Base-by-base conservation (phyloP, 2,113 vertebrate species). In the Neodontobutis hainanensis region DNA sequence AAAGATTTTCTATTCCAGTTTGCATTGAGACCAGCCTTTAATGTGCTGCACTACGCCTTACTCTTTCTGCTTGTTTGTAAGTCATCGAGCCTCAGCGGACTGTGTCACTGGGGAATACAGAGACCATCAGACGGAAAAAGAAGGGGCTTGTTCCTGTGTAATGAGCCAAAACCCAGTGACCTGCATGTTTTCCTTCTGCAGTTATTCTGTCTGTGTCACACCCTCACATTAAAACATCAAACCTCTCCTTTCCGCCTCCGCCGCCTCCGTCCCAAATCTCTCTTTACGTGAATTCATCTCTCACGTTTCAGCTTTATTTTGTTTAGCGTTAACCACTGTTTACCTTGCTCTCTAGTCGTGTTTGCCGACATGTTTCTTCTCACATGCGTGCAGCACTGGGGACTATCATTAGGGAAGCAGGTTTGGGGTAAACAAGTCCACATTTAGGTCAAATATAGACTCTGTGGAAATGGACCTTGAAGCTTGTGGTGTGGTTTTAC, bases 261-360 rank as follows among this genome's bases (percentile, higher is more conserved):
- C 65, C 53, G 11, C 16, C 47, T 9, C 52, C 65, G 32, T 46
- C 48, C 11, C 63, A 11, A 4, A 68, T 38, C 46, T 68, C 56
- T 73, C 75, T 70, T 78, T 76, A 78, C 76, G 73, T 81, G 62
- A 68, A 85, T 82, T 75, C 75, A 70, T 68, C 66, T 57, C 78
- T 84, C 71, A 60, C 50, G 57, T 81, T 82, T 84, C 82, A 53
- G 66, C 57, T 80, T 83, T 87, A 61, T 86, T 87, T 90, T 71
- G 12, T 50, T 57, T 58, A 55, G 55, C 2, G 35, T 64, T 78
- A 70, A 80, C 73, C 68, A 7, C 63, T 85, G 77, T 86, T 88
- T 85, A 81, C 68, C 11, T 32, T 81, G 27, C 61, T 62, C 65
- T 69, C 44, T n/a, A 40, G 64, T 48, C 0, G 51, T 47, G 57